Conservation (phyloP, 2,888 invertebrate genomes). For the Onchidella celtica region DNA sequence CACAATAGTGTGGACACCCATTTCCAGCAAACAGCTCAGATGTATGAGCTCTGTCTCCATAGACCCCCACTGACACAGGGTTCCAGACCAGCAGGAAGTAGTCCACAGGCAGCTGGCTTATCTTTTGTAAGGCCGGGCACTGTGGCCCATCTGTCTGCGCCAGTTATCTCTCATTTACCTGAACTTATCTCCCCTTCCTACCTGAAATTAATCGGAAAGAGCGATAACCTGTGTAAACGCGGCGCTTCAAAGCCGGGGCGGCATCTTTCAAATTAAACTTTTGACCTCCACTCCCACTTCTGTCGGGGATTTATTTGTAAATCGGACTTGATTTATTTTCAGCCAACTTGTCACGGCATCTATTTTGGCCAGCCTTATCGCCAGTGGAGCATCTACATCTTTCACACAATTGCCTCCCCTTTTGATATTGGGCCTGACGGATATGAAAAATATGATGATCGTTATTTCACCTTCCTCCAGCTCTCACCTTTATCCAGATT, state of each 20-base stretch:
- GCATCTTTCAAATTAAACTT: conserved; percentile 3
- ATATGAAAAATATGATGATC: not conserved
- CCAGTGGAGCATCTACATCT: not conserved
- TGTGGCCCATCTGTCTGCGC: conserved; percentile 20
- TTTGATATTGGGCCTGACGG: not conserved
- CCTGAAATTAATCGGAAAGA: conserved; percentile 21
- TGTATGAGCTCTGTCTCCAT: not conserved
- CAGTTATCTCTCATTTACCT: conserved; percentile 36
- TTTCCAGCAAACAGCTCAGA: not conserved
- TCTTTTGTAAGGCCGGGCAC: not conserved
- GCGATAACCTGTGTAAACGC: not conserved
- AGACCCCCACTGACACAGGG: not conserved
- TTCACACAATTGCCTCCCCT: not conserved
- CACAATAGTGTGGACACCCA: no score
- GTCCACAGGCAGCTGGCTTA: not conserved
- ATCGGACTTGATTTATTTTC: not conserved
- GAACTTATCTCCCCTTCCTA: conserved; percentile 24
- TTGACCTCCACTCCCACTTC: not conserved
- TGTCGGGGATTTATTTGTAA: conserved; percentile 12
- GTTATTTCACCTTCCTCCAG: not conserved
- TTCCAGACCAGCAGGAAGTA: not conserved
- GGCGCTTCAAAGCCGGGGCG: not conserved
- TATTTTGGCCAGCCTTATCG: conserved; percentile 5
- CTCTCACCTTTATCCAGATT: not conserved
- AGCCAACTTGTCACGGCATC: not conserved